Evolutionary conservation across 2,797 vertebrate species (phyloP).

Genomic region (Phaenicophaeus curvirostris): DNA sequence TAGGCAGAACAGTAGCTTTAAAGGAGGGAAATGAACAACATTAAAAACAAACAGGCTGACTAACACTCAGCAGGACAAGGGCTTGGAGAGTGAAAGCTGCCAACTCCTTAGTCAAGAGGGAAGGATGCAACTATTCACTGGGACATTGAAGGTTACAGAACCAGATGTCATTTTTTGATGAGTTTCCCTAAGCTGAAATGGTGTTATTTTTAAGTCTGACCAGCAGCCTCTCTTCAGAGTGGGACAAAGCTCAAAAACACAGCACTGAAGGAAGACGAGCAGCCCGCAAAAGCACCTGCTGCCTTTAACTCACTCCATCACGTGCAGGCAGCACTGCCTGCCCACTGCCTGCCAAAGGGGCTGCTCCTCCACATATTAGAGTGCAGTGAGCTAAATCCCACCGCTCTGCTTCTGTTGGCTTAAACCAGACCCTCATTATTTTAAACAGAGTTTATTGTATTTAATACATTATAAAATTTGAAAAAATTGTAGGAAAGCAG

Average conservation of each 20-base stretch:
- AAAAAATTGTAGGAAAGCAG: conserved; percentile 83
- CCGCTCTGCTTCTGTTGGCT: conserved; percentile 36
- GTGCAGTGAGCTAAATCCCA: background rate
- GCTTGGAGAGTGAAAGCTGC: background rate
- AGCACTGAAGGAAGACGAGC: background rate
- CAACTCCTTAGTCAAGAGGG: background rate
- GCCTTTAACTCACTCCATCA: background rate
- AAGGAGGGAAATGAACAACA: background rate
- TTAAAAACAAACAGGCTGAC: background rate
- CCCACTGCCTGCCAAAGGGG: background rate
- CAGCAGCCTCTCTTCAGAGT: background rate
- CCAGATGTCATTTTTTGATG: background rate
- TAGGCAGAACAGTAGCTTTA: background rate
- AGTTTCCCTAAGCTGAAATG: conserved; percentile 31
- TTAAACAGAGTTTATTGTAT: conserved; percentile 83
- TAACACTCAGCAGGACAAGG: background rate
- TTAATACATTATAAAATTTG: conserved; percentile 84
- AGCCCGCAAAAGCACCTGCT: background rate
- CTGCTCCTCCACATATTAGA: fast-evolving
- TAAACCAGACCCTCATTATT: conserved; percentile 73
- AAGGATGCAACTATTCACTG: background rate
- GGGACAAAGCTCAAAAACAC: background rate
- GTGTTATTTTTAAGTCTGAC: conserved; percentile 7
- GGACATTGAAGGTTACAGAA: conserved; percentile 3
- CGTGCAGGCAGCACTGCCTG: background rate